Percentiles rank a stretch among this genome's conserved stretches.
phyloP scores from a whole-genome alignment of 2,888 invertebrate genomes.

The Pelosia muscerda region DNA sequence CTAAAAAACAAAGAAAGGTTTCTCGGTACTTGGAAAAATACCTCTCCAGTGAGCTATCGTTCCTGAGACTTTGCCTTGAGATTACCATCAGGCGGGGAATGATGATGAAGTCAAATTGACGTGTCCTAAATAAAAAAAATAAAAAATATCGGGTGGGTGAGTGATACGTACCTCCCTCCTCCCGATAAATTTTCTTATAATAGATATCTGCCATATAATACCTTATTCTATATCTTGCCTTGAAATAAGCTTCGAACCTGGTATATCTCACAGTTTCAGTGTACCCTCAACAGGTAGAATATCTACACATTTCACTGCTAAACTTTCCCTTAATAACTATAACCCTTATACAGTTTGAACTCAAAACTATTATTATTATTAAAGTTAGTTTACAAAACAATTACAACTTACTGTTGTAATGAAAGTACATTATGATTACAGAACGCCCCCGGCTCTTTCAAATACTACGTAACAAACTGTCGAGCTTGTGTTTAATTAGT shows the following conservation, averaged over 20 bases:
- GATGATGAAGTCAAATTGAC: too few relatives aligned
- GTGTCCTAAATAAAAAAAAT: too few relatives aligned
- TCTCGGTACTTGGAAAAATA: too few relatives aligned
- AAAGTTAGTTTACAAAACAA: neutral
- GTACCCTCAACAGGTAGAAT: neutral
- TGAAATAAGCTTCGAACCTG: neutral
- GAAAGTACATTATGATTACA: neutral
- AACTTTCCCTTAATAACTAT: neutral
- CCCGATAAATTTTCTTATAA: too few relatives aligned
- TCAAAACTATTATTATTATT: neutral
- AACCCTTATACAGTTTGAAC: neutral
- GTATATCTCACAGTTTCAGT: neutral
- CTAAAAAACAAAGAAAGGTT: too few relatives aligned
- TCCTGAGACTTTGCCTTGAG: too few relatives aligned
- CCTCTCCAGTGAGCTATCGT: too few relatives aligned
- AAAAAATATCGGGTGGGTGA: too few relatives aligned
- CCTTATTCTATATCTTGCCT: too few relatives aligned
- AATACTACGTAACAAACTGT: neutral
- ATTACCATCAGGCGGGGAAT: too few relatives aligned
- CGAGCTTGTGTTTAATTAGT: neutral
- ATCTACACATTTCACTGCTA: neutral
- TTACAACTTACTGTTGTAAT: neutral
- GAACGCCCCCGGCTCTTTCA: neutral
- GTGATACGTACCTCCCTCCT: too few relatives aligned
- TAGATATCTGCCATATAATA: too few relatives aligned